Evolutionary conservation across 2,797 vertebrate species (phyloP).

Genomic region (Megaceryle alcyon): DNA sequence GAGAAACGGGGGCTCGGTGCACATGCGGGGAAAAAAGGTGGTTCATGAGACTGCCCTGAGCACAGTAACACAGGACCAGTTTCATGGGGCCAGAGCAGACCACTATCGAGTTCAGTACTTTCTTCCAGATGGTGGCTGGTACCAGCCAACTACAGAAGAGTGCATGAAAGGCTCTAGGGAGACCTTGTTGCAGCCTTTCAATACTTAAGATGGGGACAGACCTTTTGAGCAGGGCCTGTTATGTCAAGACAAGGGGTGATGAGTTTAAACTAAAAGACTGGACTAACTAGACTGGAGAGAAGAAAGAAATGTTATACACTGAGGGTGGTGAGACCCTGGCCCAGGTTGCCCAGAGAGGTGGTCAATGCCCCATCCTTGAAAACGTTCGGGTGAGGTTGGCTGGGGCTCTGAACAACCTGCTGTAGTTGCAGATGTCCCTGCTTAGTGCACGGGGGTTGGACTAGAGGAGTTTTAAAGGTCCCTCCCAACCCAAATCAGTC

Average conservation of each 20-base stretch:
- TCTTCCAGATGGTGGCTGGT: neutral
- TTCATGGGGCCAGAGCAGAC: neutral
- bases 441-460: neutral
- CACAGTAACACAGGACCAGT: fast-evolving
- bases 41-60: neutral
- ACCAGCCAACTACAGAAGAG: neutral
- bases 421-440: neutral
- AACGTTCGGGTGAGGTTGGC: neutral
- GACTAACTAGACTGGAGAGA: neutral
- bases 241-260: neutral
- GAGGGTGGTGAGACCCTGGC: neutral
- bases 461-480: neutral
- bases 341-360: neutral
- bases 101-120: neutral
- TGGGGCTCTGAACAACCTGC: neutral
- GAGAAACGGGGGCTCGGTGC: neutral
- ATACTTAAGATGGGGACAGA: neutral
- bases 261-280: neutral
- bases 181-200: neutral
- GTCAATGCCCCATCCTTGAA: neutral
- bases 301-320: neutral
- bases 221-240: neutral
- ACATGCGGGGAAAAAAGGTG: fast-evolving
- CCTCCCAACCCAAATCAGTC: neutral
- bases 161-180: neutral